phyloP scores from a whole-genome alignment of 2,113 vertebrate species.

The Pelobates fuscus region DNA sequence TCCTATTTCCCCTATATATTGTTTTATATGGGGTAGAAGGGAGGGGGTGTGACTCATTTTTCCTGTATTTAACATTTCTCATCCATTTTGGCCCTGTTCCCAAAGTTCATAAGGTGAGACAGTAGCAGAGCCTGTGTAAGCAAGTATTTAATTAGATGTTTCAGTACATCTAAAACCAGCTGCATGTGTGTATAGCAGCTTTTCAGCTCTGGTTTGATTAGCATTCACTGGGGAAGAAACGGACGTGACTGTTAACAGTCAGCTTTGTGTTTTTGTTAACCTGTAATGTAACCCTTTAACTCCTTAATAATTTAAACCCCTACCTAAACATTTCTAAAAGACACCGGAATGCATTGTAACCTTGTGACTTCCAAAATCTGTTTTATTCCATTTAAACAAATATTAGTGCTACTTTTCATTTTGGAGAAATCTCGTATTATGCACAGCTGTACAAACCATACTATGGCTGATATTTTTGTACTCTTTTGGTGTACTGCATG shows the following conservation, averaged over 20 bases:
- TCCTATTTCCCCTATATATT: too few relatives aligned
- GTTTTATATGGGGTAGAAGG: too few relatives aligned
- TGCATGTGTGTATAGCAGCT: conserved; percentile 25
- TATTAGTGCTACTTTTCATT: background rate
- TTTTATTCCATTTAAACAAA: background rate
- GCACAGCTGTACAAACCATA: background rate
- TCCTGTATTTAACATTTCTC: background rate
- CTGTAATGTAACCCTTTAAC: background rate
- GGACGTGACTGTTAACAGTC: conserved; percentile 15
- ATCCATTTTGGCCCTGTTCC: background rate
- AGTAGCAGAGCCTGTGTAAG: conserved; percentile 16
- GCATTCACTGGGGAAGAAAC: background rate
- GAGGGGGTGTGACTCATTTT: too few relatives aligned
- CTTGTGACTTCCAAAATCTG: background rate
- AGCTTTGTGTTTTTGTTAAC: background rate
- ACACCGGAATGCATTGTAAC: conserved; percentile 17
- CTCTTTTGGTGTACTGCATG: too few relatives aligned
- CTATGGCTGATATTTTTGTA: too few relatives aligned
- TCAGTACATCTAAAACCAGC: conserved; percentile 10
- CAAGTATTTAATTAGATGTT: conserved; percentile 31
- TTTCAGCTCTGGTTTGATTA: conserved; percentile 24
- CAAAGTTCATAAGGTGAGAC: conserved; percentile 17
- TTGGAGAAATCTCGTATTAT: background rate
- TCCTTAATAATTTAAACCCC: background rate
- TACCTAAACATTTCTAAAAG: background rate